Evolutionary conservation across 2,888 invertebrate species (phyloP), one percentile per base, ranked within the genome.

Genomic region (Agonopterix arenella): DNA sequence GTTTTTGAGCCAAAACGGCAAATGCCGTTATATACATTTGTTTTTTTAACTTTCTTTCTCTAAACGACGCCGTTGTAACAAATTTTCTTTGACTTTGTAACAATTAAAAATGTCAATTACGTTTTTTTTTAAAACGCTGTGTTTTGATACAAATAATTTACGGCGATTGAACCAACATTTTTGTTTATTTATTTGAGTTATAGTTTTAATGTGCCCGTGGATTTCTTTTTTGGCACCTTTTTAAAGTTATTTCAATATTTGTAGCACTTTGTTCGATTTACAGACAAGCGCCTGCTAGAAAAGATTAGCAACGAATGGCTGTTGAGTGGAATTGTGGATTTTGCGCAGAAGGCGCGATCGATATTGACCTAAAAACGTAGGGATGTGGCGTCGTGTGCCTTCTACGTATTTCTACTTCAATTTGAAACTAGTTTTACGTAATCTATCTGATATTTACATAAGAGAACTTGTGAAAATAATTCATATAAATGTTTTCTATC

Each of bases 1-100:
- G 72, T 50, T 57, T 61, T 48, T 57, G 53, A 47, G 61, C 53
- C 52, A 52, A 61, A 52, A 75, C 82, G 84, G 83, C 83, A 59
- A 57, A 36, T 60, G 81, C 85, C 85, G 82, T 64, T 59, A 66
- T 64, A 82, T 74, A 61, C 85, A 85, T 85, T 83, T 73, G 85
- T 74, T 84, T 76, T 63, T 60, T 57, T 63, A 55, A 59, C 56
- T 59, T 54, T 55, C 52, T 56, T 59, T 51, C 64, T 64, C 50
- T 66, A 62, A 51, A 44, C 46, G 76, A 73, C 67, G 82, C 84
- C 84, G 84, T 85, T 75, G 59, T 84, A 68, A 74, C 60, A 51
- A 66, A 57, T 73, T 80, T 73, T 45, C 13, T 52, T 54, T 51
- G 53, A 61, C 64, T 56, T 57, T 64, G 58, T 44, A 59, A 58